Evolutionary conservation across 2,113 vertebrate species (phyloP).

Genomic region (Isurus oxyrinchus): DNA sequence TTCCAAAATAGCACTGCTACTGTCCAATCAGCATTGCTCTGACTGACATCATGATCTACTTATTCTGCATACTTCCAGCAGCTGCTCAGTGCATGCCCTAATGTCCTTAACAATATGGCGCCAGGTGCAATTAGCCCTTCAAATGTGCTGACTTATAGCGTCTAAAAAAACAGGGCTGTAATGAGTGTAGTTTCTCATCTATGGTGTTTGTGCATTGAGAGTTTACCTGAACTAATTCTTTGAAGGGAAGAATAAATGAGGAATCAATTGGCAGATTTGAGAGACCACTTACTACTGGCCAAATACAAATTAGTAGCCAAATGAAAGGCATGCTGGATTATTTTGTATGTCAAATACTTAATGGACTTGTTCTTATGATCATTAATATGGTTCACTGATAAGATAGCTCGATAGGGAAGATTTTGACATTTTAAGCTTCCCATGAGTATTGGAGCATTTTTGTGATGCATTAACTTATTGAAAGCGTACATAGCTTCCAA

Average conservation of each 20-base stretch:
- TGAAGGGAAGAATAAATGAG: background rate
- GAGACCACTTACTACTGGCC: background rate
- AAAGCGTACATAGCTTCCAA: background rate
- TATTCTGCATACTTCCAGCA: too few species aligned
- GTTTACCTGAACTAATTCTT: background rate
- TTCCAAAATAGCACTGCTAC: too few species aligned
- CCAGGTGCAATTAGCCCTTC: too few species aligned
- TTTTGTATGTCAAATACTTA: background rate
- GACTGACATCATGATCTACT: too few species aligned
- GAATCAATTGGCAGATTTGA: background rate
- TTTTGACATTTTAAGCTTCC: conserved; percentile 10
- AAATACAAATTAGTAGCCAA: background rate
- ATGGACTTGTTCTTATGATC: background rate
- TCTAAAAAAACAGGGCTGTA: background rate
- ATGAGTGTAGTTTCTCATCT: background rate
- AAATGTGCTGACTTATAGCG: too few species aligned
- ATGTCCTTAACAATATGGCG: too few species aligned
- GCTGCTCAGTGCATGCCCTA: too few species aligned
- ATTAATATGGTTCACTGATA: background rate
- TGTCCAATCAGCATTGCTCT: too few species aligned
- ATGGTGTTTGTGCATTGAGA: background rate
- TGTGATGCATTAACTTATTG: background rate
- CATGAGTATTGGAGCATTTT: background rate
- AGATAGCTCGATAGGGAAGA: too few species aligned
- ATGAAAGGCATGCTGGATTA: background rate